A percentile compares a stretch with the other conserved stretches of the same genome.
Evolutionary conservation across 2,888 invertebrate species (phyloP).

Genomic region (Cheilosia urbana): DNA sequence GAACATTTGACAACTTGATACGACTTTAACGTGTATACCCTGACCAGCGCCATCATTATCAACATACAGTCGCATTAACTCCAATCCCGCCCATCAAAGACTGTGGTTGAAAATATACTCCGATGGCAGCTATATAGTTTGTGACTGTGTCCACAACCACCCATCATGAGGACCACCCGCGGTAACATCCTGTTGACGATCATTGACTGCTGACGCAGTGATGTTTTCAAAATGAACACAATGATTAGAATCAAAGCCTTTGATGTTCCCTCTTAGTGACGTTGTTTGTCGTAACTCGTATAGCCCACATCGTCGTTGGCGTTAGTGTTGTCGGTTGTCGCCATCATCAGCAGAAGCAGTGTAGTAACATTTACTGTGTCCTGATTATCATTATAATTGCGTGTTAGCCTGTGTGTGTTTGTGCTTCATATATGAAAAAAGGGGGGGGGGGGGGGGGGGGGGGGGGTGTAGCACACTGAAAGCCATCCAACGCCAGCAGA

Average conservation of each 20-base stretch:
- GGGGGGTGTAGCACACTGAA: conserved; percentile 15
- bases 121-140: conserved; percentile 28
- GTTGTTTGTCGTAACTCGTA: conserved; percentile 29
- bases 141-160: not conserved
- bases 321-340: not conserved
- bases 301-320: conserved; percentile 5
- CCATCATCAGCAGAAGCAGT: conserved; percentile 33
- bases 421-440: conserved; percentile 50
- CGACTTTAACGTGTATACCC: conserved; percentile 11
- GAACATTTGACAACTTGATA: conserved; percentile 46
- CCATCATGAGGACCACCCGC: not conserved
- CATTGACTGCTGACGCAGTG: conserved; percentile 65
- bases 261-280: conserved; percentile 54
- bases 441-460: too few relatives aligned
- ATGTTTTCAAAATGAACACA: conserved; percentile 66
- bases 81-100: not conserved
- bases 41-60: conserved; percentile 7
- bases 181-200: conserved; percentile 37
- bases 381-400: conserved; percentile 60
- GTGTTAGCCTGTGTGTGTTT: conserved; percentile 12
- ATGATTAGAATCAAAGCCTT: conserved; percentile 70
- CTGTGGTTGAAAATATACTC: not conserved
- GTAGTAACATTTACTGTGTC: conserved; percentile 56
- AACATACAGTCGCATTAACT: conserved; percentile 6
- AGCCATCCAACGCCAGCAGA: conserved; percentile 56